Evolutionary conservation across 2,797 vertebrate species (phyloP).

Genomic region (Hydrolagus colliei): DNA sequence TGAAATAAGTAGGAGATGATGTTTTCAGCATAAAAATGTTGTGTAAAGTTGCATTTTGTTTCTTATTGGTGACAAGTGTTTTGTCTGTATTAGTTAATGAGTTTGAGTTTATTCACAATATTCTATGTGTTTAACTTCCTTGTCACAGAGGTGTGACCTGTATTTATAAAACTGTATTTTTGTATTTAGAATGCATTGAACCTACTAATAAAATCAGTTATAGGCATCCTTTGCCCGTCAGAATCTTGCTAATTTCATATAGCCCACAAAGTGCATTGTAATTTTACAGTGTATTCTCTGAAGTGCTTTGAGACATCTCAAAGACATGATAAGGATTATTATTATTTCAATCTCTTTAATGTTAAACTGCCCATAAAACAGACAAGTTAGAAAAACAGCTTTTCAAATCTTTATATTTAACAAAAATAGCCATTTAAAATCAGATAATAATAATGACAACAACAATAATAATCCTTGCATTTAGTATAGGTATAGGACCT

Average conservation of each 20-base stretch:
- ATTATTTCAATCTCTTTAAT: background rate
- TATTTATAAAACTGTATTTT: constrained; percentile 47
- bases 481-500: no score
- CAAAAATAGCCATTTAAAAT: no score
- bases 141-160: constrained; percentile 35
- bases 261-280: no score
- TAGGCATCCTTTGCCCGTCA: constrained; percentile 31
- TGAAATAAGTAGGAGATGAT: background rate
- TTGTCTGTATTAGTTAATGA: constrained; percentile 32
- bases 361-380: background rate
- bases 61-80: constrained; percentile 36
- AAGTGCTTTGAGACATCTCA: no score
- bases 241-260: no score
- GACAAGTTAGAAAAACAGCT: no score
- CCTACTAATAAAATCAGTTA: constrained; percentile 38
- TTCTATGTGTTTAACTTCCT: constrained; percentile 16
- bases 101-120: constrained; percentile 13
- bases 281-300: no score
- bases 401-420: background rate
- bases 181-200: constrained; percentile 41
- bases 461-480: no score
- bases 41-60: constrained; percentile 36
- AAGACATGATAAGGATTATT: no score
- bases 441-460: no score
- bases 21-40: constrained; percentile 23